Conservation (phyloP, 2,888 invertebrate species). For the Rhorus exstirpatorius region DNA sequence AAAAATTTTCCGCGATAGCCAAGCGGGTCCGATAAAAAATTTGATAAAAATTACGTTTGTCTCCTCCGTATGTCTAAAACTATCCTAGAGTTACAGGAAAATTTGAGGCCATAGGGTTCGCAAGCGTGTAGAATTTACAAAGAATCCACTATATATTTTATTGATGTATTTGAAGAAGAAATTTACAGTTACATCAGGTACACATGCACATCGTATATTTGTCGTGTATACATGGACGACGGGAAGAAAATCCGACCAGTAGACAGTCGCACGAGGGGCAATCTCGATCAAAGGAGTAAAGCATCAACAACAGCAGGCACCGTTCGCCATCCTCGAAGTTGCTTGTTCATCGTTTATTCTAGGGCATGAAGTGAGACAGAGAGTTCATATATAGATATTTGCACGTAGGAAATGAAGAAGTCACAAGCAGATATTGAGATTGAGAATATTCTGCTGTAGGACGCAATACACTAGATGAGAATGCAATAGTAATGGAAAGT, state of each 20-base stretch:
- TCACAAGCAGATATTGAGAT: slow-evolving; percentile 59
- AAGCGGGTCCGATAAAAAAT: too few relatives aligned
- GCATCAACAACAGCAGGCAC: slow-evolving; percentile 36
- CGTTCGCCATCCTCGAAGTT: slow-evolving; percentile 49
- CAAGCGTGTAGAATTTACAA: too few relatives aligned
- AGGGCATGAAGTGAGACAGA: slow-evolving; percentile 27
- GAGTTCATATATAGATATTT: slow-evolving; percentile 42
- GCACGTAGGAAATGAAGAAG: slow-evolving; percentile 42
- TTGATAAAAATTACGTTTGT: too few relatives aligned
- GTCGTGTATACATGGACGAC: slow-evolving; percentile 5
- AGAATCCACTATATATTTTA: too few relatives aligned
- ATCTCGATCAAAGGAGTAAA: slow-evolving; percentile 16
- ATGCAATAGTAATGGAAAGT: slow-evolving; percentile 12
- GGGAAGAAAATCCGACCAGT: slow-evolving; percentile 34
- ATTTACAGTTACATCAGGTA: slow-evolving; percentile 3
- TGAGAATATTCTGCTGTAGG: slow-evolving; percentile 43
- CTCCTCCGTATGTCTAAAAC: too few relatives aligned
- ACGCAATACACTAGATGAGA: slow-evolving; percentile 26
- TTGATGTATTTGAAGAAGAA: slow-evolving; percentile 11
- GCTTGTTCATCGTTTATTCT: slow-evolving; percentile 64
- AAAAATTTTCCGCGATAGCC: too few relatives aligned
- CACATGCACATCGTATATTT: slow-evolving; percentile 12
- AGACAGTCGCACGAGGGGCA: slow-evolving; percentile 20
- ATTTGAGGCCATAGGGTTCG: too few relatives aligned
- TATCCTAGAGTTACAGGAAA: too few relatives aligned